A percentile compares a stretch with the other conserved stretches of the same genome.
These are phyloP conservation scores for Antigone vipio DNA, from an alignment of 2,113 vertebrate genomes.

Conservation along the genomic window DNA sequence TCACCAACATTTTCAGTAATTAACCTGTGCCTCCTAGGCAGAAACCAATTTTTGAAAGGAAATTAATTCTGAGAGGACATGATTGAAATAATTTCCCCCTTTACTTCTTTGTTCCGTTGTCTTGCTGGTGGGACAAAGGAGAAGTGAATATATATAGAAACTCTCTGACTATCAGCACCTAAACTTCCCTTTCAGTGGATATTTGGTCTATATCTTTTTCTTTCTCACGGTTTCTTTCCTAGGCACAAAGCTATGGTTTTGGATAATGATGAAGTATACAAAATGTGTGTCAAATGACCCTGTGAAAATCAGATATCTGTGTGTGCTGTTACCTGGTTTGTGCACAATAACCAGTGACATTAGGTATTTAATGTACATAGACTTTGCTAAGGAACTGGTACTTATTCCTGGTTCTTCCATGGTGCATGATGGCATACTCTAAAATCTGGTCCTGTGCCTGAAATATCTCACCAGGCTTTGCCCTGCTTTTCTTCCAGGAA, in stretches of 20 bases:
- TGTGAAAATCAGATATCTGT: not conserved
- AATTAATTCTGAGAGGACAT: conserved; percentile 17
- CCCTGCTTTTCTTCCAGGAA: not conserved
- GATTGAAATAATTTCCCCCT: not conserved
- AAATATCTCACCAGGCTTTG: not conserved
- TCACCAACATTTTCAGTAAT: conserved; percentile 29
- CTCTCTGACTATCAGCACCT: not conserved
- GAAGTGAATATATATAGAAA: not conserved
- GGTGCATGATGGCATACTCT: not conserved
- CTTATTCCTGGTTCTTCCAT: not conserved
- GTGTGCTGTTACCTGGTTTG: not conserved
- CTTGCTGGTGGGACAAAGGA: not conserved
- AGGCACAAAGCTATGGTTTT: not conserved
- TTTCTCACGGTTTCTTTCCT: not conserved
- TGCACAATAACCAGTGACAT: not conserved
- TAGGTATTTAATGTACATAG: not conserved
- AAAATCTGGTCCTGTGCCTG: not conserved
- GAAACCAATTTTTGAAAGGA: conserved; percentile 33
- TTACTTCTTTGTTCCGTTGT: not conserved
- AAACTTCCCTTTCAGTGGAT: not conserved
- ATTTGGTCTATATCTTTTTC: rapidly evolving
- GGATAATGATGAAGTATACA: not conserved
- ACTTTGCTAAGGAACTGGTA: not conserved
- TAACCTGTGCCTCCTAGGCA: conserved; percentile 10
- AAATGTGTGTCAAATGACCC: not conserved